Conservation (phyloP, 2,113 vertebrate species). For the Notothenia coriiceps region DNA sequence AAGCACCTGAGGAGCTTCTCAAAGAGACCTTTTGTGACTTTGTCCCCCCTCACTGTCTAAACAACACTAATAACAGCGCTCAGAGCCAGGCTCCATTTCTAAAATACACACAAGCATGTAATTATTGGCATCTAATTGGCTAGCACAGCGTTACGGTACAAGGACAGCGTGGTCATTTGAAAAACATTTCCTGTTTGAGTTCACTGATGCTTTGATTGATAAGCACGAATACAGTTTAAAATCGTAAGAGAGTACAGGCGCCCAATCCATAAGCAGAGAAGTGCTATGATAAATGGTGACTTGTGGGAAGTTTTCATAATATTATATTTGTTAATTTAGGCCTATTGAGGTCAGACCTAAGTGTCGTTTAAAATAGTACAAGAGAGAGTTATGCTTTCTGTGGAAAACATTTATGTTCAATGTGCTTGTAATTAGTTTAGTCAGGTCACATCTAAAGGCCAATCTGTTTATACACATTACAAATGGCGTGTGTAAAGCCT, state of each 20-base stretch:
- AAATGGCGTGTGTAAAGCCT: neutral
- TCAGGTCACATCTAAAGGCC: neutral
- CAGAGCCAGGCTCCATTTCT: slow-evolving; percentile 69
- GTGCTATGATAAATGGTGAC: neutral
- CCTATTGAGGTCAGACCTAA: slow-evolving; percentile 4
- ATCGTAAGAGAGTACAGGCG: slow-evolving; percentile 15
- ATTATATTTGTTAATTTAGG: slow-evolving; percentile 30
- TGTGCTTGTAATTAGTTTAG: slow-evolving; percentile 1
- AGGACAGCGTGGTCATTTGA: slow-evolving; percentile 72
- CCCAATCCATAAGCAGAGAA: slow-evolving; percentile 32
- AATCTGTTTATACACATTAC: neutral
- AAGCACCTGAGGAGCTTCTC: slow-evolving; percentile 61
- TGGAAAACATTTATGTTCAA: neutral
- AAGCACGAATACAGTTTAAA: slow-evolving; percentile 74
- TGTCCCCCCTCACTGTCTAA: slow-evolving; percentile 32
- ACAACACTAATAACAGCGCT: slow-evolving; percentile 57
- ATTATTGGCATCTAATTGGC: slow-evolving; percentile 79
- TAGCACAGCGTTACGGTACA: slow-evolving; percentile 70
- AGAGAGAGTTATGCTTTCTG: slow-evolving; percentile 1
- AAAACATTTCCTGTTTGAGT: slow-evolving; percentile 78
- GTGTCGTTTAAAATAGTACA: slow-evolving; percentile 2
- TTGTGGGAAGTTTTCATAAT: slow-evolving; percentile 42
- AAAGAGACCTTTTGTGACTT: slow-evolving; percentile 60
- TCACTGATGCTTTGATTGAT: slow-evolving; percentile 65
- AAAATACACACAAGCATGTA: slow-evolving; percentile 69